Evolutionary conservation across 2,888 invertebrate genomes (phyloP).

Genomic region (Arctia plantaginis): DNA sequence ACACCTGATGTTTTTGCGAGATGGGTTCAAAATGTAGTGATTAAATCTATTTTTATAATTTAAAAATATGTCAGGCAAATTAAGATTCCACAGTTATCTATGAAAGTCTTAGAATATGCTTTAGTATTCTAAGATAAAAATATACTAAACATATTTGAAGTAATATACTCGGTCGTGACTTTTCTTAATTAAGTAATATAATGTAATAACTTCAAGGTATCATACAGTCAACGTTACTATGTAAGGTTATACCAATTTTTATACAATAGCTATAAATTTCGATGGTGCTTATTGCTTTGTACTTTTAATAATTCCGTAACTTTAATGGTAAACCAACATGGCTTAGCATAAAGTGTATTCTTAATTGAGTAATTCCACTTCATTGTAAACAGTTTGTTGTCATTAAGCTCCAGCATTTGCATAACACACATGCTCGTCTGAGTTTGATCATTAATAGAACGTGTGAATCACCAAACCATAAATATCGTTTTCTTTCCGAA

Average conservation of each 20-base stretch:
- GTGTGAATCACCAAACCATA: too few species aligned
- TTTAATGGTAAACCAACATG: not conserved
- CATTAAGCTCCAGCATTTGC: not conserved
- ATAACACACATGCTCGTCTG: not conserved
- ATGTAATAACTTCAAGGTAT: not conserved
- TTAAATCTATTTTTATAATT: too few species aligned
- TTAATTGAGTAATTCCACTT: not conserved
- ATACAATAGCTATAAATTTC: not conserved
- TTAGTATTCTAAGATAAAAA: not conserved
- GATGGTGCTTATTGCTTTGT: not conserved
- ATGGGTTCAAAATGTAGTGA: too few species aligned
- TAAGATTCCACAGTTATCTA: too few species aligned
- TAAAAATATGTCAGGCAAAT: too few species aligned
- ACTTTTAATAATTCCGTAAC: not conserved
- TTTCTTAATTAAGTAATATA: not conserved
- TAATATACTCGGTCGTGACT: not conserved
- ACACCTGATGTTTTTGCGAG: too few species aligned
- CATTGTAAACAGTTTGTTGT: not conserved
- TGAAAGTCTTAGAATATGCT: too few species aligned
- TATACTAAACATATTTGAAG: not conserved
- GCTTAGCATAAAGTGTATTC: not conserved
- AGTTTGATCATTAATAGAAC: too few species aligned
- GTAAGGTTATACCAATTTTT: not conserved
- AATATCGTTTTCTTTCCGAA: too few species aligned
- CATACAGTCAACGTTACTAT: not conserved